Evolutionary conservation across 2,113 vertebrate genomes (phyloP).

Genomic region (Ginglymostoma cirratum): DNA sequence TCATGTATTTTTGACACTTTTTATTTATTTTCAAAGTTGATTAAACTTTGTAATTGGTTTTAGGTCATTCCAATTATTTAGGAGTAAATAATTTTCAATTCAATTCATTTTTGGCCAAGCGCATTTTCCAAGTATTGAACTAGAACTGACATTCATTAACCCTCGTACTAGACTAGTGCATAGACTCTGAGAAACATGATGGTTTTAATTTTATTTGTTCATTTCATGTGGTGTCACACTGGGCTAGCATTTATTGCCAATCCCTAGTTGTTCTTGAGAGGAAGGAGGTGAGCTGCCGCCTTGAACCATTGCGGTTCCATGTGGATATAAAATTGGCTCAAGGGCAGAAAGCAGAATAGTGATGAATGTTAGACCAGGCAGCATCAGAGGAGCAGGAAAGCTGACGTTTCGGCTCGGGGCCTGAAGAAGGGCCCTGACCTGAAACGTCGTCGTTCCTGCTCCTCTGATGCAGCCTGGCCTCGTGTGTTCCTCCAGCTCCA

Average conservation of each 20-base stretch:
- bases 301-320: neutral
- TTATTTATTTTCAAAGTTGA: neutral
- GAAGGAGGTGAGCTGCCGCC: no score
- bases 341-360: neutral
- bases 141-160: neutral
- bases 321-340: neutral
- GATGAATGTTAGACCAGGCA: neutral
- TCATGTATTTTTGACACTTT: neutral
- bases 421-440: no score
- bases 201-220: no score
- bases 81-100: neutral
- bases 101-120: neutral
- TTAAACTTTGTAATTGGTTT: neutral
- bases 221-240: no score
- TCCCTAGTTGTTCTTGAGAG: no score
- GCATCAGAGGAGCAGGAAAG: no score
- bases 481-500: no score
- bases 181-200: neutral
- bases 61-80: neutral
- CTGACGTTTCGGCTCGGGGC: no score
- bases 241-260: no score
- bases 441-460: no score
- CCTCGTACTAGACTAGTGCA: neutral
- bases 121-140: neutral
- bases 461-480: no score